phyloP scores from a whole-genome alignment of 2,113 vertebrate genomes.

The Aplodontia rufa region DNA sequence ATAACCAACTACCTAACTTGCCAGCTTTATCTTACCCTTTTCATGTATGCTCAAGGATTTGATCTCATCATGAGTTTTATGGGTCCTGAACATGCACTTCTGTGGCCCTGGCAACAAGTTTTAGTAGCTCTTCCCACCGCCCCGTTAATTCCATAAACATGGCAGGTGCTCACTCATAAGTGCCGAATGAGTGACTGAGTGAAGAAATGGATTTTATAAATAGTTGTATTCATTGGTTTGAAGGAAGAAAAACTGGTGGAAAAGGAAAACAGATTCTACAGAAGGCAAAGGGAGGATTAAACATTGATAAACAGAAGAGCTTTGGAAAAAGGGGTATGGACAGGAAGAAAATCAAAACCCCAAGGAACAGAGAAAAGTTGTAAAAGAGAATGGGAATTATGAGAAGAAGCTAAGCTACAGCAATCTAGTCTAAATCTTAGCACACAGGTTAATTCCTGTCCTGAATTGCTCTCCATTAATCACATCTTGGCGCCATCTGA shows the following conservation, averaged over 20 bases:
- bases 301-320: neutral
- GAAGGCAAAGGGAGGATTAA: neutral
- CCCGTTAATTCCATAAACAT: neutral
- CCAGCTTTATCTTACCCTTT: neutral
- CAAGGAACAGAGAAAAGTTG: neutral
- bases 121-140: neutral
- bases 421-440: neutral
- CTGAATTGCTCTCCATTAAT: constrained; percentile 28
- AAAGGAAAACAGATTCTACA: neutral
- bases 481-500: constrained; percentile 32
- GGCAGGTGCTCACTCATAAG: neutral
- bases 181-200: neutral
- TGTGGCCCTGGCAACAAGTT: neutral
- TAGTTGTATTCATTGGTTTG: neutral
- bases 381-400: neutral
- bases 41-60: neutral
- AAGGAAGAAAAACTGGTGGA: neutral
- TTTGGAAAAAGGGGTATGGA: neutral
- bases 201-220: neutral
- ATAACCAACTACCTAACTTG: neutral
- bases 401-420: neutral
- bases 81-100: neutral
- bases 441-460: neutral
- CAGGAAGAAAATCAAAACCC: neutral
- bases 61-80: neutral